Conservation (phyloP, 1,140 invertebrate genomes). For the Dendroctonus ponderosae region DNA sequence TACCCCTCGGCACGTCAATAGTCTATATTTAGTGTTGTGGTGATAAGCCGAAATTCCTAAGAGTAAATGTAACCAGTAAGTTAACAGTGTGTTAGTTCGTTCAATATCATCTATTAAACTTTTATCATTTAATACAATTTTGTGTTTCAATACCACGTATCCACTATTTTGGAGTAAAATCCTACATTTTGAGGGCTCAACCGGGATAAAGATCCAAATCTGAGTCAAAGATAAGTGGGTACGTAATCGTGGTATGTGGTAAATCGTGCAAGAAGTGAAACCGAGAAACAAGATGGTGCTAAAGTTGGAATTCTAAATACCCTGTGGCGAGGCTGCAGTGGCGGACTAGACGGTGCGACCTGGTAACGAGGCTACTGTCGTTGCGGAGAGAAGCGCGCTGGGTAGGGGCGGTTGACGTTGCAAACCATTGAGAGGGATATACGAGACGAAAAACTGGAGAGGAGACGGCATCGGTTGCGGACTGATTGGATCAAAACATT, state of each 20-base stretch:
- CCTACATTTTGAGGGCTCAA: not conserved
- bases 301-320: not conserved
- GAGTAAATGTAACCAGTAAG: too few species aligned
- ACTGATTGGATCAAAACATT: slow-evolving; percentile 1
- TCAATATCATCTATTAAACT: too few species aligned
- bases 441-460: not conserved
- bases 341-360: not conserved
- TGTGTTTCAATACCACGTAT: too few species aligned
- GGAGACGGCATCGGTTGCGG: not conserved
- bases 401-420: not conserved
- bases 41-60: too few species aligned
- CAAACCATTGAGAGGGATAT: not conserved
- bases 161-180: too few species aligned
- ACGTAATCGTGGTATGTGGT: not conserved
- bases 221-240: too few species aligned
- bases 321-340: not conserved
- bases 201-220: too few species aligned
- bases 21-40: too few species aligned
- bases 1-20: too few species aligned
- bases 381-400: not conserved
- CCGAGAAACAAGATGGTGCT: not conserved
- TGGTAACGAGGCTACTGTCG: not conserved
- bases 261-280: not conserved
- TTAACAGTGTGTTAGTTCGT: too few species aligned
- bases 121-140: too few species aligned